These are phyloP conservation scores for Polyommatus iphigenia DNA, from an alignment of 2,888 invertebrate species.

Conservation along the genomic window DNA sequence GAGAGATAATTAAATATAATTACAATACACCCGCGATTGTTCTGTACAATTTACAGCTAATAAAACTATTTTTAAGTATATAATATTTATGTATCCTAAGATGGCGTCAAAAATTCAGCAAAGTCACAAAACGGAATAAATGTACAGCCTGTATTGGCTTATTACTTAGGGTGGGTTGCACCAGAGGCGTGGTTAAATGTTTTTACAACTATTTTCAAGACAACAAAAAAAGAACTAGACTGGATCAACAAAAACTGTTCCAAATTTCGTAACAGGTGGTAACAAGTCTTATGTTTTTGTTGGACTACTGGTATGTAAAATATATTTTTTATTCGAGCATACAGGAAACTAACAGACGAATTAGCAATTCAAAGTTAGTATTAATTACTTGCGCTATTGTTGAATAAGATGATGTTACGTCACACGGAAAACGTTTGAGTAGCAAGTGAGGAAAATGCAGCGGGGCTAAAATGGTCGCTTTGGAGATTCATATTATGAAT, in stretches of 20 bases:
- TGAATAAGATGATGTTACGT: slow-evolving; percentile 16
- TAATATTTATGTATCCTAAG: too few relatives aligned
- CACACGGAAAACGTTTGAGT: not conserved
- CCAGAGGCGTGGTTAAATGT: too few relatives aligned
- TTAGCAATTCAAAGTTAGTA: slow-evolving; percentile 28
- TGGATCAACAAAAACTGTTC: not conserved
- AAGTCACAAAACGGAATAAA: not conserved
- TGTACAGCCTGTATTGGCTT: too few relatives aligned
- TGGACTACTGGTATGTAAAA: not conserved
- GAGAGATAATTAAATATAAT: not conserved
- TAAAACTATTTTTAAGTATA: not conserved
- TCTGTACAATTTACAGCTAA: slow-evolving; percentile 5
- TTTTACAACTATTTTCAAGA: too few relatives aligned
- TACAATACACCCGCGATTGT: slow-evolving; percentile 24
- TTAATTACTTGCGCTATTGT: slow-evolving; percentile 30
- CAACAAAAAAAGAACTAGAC: not conserved
- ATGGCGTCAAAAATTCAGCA: not conserved
- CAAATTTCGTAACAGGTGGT: not conserved
- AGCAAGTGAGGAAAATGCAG: not conserved
- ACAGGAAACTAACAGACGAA: slow-evolving; percentile 20
- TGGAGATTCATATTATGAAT: too few relatives aligned
- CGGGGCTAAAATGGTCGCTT: too few relatives aligned
- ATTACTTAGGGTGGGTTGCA: too few relatives aligned
- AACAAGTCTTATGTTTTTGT: not conserved
- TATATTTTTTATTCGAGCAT: slow-evolving; percentile 15